phyloP scores from a whole-genome alignment of 2,888 invertebrate species.

The Sisyra terminalis region DNA sequence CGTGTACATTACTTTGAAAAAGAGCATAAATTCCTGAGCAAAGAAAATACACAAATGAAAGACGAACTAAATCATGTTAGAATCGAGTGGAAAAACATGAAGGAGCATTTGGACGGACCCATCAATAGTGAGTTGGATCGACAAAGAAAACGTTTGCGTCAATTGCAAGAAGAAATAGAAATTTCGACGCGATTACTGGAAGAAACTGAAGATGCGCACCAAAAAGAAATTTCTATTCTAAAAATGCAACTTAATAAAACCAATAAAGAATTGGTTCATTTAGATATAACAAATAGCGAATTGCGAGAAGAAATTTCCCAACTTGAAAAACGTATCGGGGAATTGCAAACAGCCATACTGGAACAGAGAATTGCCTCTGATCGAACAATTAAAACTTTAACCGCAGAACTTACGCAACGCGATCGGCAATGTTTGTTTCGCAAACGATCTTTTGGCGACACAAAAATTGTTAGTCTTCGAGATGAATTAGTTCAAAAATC shows the following conservation, averaged over 20 bases:
- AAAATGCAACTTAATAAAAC: conserved; percentile 34
- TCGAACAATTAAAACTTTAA: conserved; percentile 9
- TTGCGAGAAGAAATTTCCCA: conserved; percentile 43
- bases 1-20: conserved; percentile 13
- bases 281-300: conserved; percentile 50
- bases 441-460: conserved; percentile 2
- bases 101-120: conserved; percentile 23
- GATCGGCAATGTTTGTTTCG: conserved; percentile 5
- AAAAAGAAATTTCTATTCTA: conserved; percentile 31
- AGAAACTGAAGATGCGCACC: conserved; percentile 29
- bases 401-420: conserved; percentile 5
- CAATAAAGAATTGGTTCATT: conserved; percentile 39
- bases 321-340: conserved; percentile 11
- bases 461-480: conserved; percentile 3
- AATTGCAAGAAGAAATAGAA: conserved; percentile 31
- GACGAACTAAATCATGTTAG: conserved; percentile 22
- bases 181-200: conserved; percentile 29
- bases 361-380: conserved; percentile 8
- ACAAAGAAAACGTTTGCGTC: conserved; percentile 25
- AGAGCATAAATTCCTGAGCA: conserved; percentile 17
- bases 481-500: conserved; percentile 6
- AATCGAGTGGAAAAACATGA: conserved; percentile 21
- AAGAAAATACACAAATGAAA: conserved; percentile 20
- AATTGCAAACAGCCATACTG: conserved; percentile 8
- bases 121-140: conserved; percentile 18